Conservation (phyloP, 2,888 invertebrate genomes). For the Nasonovia ribisnigri region DNA sequence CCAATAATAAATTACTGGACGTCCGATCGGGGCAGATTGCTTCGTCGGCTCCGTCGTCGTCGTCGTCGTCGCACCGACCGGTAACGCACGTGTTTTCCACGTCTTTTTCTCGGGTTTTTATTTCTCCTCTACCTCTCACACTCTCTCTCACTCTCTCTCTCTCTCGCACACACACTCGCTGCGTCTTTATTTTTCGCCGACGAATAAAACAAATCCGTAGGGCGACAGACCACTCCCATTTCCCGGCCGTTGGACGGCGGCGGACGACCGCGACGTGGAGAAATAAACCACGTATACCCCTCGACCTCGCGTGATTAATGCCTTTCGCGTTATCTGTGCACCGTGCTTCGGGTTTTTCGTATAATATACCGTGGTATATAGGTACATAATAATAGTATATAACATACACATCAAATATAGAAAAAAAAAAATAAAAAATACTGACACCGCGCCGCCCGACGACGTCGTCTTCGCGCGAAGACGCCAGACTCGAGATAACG, state of each 20-base stretch:
- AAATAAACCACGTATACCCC: background rate
- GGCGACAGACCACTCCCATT: slow-evolving; percentile 42
- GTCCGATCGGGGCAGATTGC: slow-evolving; percentile 58
- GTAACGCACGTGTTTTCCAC: slow-evolving; percentile 49
- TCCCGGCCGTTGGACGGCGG: background rate
- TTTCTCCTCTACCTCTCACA: background rate
- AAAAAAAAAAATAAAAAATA: background rate
- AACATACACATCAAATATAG: background rate
- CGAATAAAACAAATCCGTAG: slow-evolving; percentile 32
- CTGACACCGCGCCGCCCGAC: background rate
- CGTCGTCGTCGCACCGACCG: slow-evolving; percentile 20
- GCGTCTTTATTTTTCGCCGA: background rate
- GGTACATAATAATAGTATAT: too few species aligned
- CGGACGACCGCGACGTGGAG: background rate
- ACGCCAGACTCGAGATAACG: background rate
- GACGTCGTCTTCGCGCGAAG: background rate
- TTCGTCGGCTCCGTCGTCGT: background rate
- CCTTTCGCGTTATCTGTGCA: slow-evolving; percentile 39
- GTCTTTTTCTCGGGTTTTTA: background rate
- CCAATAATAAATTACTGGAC: slow-evolving; percentile 21
- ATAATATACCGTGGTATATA: background rate
- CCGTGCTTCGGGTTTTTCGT: background rate
- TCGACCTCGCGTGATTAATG: slow-evolving; percentile 45
- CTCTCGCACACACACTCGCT: too few species aligned
- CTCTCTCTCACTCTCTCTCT: too few species aligned